Evolutionary conservation across 1,140 invertebrate genomes (phyloP), one percentile per base, ranked within the genome.

Genomic region (Drosophila ohnishii): DNA sequence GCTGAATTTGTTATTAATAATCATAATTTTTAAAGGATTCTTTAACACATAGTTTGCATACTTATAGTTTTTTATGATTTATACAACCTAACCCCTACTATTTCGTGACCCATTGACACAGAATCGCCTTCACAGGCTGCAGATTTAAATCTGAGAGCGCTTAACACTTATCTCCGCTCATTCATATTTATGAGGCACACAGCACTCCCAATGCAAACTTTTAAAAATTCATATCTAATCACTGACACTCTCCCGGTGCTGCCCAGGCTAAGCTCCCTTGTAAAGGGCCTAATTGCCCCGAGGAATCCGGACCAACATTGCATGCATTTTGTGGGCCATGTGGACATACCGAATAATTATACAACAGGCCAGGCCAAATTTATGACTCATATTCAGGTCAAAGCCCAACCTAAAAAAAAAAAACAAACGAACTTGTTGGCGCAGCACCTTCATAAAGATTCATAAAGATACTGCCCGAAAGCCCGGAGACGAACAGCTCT

Each of bases 141-240:
- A 40, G 51, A 71, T 71, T 71, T 40, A 14, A 39, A 59, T 71
- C 65, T 34, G n/a, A 30, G 47, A 48, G 35, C 22, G 42, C 53
- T 37, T 13, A 5, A 40, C 66, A 58, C 34, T 71, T 40, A 34
- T 19, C 51, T 48, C 28, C 19, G 35, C 35, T 40, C 30, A 42
- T 71, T 59, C 51, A 71, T 71, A 59, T 71, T 50, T 50, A 71
- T 71, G 35, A 35, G 35, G n/a, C 9, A 2, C 25, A 45, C 28
- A 37, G 13, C 51, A 57, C 37, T 70, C 39, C 32, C 37, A 37
- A 39, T 47, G 50, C 64, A 69, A 57, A 71, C 65, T 42, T 14
- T 59, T 19, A 40, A 32, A 59, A 71, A 71, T 71, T 71, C 65
- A 71, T 71, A 71, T 71, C 69, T 71, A 71, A 71, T 71, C 65